Conservation (phyloP, 2,113 vertebrate genomes). For the Xyliphius kryptos region DNA sequence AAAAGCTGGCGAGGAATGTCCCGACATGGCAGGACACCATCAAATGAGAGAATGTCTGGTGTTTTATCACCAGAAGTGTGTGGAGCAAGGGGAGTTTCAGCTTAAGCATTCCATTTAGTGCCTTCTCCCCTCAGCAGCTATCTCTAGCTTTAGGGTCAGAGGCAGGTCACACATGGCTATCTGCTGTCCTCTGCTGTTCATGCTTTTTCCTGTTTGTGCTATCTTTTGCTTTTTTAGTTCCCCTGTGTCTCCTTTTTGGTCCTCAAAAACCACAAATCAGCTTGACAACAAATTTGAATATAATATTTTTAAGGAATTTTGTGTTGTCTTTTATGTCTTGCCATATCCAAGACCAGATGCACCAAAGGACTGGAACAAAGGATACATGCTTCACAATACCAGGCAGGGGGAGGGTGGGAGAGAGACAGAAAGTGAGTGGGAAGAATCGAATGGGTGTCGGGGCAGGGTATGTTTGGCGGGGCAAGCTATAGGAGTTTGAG, state of each 20-base stretch:
- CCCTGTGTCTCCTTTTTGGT: conserved; percentile 39
- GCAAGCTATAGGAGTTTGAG: conserved; percentile 30
- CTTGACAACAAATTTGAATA: conserved; percentile 40
- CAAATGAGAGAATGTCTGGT: conserved; percentile 92
- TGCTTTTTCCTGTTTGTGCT: conserved; percentile 22
- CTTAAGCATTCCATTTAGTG: conserved; percentile 75
- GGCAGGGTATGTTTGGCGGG: conserved; percentile 9
- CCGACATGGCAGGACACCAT: conserved; percentile 81
- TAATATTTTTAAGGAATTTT: conserved; percentile 32
- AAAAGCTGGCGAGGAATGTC: conserved; percentile 65
- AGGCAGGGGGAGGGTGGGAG: conserved; percentile 50
- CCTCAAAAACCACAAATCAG: conserved; percentile 50
- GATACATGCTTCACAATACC: conserved; percentile 70
- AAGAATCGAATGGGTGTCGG: background rate
- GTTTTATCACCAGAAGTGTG: conserved; percentile 86
- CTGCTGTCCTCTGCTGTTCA: conserved; percentile 74
- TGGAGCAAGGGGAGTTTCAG: conserved; percentile 76
- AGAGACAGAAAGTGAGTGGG: conserved; percentile 30
- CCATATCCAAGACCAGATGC: conserved; percentile 69
- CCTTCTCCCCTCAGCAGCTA: conserved; percentile 72
- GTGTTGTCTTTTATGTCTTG: conserved; percentile 55
- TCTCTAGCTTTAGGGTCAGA: conserved; percentile 78
- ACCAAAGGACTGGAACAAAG: conserved; percentile 67
- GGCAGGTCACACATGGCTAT: conserved; percentile 74
- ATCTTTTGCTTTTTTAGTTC: conserved; percentile 14